Evolutionary conservation across 2,113 vertebrate genomes (phyloP).

Genomic region (Deroptyus accipitrinus): DNA sequence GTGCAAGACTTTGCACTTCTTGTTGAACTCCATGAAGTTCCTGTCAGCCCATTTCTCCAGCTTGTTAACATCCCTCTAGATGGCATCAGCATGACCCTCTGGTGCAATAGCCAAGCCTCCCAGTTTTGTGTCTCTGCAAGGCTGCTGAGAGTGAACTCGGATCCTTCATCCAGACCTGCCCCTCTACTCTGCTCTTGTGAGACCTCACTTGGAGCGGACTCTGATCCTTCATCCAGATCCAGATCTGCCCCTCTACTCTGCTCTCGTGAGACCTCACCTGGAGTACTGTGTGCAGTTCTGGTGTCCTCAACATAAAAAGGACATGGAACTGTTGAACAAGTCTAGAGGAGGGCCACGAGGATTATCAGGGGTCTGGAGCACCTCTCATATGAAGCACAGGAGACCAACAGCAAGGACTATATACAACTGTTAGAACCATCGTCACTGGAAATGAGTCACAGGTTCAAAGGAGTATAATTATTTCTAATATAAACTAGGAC

Average conservation of each 20-base stretch:
- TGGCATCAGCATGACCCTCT: neutral
- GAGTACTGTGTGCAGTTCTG: too few species aligned
- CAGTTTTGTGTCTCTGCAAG: neutral
- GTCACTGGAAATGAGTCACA: neutral
- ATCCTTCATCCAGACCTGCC: neutral
- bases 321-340: too few species aligned
- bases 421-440: neutral
- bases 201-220: too few species aligned
- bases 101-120: neutral
- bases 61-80: neutral
- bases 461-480: neutral
- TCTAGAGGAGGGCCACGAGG: too few species aligned
- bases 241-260: too few species aligned
- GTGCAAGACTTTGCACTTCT: neutral
- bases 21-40: neutral
- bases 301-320: too few species aligned
- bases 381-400: neutral
- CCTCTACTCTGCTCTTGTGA: too few species aligned
- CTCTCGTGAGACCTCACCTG: too few species aligned
- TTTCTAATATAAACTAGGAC: conserved; percentile 6
- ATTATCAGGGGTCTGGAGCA: too few species aligned
- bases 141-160: neutral
- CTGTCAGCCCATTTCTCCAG: neutral
- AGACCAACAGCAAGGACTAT: neutral
- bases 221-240: too few species aligned